Base-by-base conservation (phyloP, 2,113 vertebrate genomes). In the Aegithalos caudatus region DNA sequence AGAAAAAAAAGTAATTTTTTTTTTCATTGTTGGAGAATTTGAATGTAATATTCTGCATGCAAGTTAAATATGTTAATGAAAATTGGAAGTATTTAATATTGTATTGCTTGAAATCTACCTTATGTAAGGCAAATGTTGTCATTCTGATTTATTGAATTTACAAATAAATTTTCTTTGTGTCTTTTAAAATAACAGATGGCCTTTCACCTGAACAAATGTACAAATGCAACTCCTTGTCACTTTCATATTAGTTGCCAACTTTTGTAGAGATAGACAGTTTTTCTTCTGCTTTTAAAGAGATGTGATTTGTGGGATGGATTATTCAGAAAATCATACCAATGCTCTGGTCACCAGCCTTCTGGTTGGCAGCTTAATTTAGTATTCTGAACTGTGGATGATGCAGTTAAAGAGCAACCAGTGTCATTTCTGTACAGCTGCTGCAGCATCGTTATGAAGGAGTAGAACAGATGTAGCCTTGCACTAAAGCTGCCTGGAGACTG, bases 381-480 rank as follows among this genome's bases (percentile, higher is more conserved):
- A 86, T 93, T 90, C 85, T 48, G 65, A 81, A 31, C 47, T n/a
- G 27, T 73, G 88, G 73, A 44, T 86, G 87, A 37, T 91, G 79
- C 57, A 69, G 87, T 77, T 58, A 67, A 60, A 87, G 33, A 92
- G 79, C 81, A 94, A 95, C 81, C 70, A 87, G 19, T 82, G 57
- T 66, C 37, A 82, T 82, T 95, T 84, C 84, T 82, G 42, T 85
- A 54, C 78, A 65, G 66, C 33, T 85, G 54, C 85, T 95, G 47
- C 65, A 82, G 64, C 56, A 15, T 73, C 0, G 0, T 86, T 88
- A 73, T 7, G 60, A 53, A 84, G 76, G 57, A 78, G 65, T 24
- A 42, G 61, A 87, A 47, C 87, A 95, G 93, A 93, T 94, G 92
- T 80, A 76, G 81, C 48, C 44, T 90, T 70, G 83, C 72, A 44